Conservation (phyloP, 2,113 vertebrate genomes). For the Ailuropoda melanoleuca region DNA sequence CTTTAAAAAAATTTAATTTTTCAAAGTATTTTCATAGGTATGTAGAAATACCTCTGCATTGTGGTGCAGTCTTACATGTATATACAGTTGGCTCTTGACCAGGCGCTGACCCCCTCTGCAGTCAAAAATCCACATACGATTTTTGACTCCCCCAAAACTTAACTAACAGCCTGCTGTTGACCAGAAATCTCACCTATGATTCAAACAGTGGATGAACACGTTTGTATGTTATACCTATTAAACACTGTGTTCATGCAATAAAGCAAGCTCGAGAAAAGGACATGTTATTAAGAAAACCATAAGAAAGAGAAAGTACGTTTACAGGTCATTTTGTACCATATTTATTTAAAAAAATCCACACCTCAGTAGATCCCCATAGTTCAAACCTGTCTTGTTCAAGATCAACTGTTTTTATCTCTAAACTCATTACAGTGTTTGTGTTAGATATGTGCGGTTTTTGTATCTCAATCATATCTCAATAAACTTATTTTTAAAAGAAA, state of each 20-base stretch:
- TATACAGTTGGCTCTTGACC: not conserved
- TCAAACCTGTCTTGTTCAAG: too few species aligned
- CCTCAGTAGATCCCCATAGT: too few species aligned
- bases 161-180: not conserved
- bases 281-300: not conserved
- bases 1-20: not conserved
- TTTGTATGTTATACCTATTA: not conserved
- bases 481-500: too few species aligned
- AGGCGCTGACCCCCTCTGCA: not conserved
- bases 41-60: not conserved
- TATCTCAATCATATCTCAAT: not conserved
- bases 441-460: not conserved
- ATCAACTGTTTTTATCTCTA: not conserved
- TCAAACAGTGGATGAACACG: not conserved
- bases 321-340: not conserved
- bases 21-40: not conserved
- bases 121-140: not conserved
- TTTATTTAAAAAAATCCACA: not conserved
- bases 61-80: not conserved
- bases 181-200: not conserved
- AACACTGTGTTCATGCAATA: not conserved
- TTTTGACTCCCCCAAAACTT: not conserved
- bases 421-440: not conserved
- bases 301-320: not conserved
- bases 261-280: not conserved